Percentiles rank a stretch among this genome's conserved stretches.
These are phyloP conservation scores for Tiliqua scincoides DNA, from an alignment of 2,113 vertebrate species.

Conservation along the genomic window DNA sequence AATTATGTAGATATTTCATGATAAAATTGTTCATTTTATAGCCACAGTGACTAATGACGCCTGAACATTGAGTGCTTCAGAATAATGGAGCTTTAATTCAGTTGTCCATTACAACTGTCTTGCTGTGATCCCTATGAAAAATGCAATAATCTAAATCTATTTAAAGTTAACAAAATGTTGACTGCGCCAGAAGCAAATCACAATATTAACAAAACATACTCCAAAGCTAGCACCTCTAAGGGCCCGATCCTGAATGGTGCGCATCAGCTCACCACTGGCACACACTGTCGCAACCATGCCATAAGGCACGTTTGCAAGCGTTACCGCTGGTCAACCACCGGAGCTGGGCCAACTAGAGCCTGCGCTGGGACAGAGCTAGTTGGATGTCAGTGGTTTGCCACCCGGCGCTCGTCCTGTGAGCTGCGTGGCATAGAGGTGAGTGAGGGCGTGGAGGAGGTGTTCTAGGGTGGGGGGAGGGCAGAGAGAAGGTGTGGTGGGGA, in stretches of 20 bases:
- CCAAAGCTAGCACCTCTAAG: neutral
- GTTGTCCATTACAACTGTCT: constrained; percentile 43
- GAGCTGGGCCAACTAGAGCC: too few species aligned
- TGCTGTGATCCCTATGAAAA: constrained; percentile 24
- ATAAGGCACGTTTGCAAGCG: too few species aligned
- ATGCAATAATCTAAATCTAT: constrained; percentile 26
- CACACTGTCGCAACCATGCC: too few species aligned
- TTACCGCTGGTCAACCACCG: neutral
- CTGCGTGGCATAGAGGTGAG: too few species aligned
- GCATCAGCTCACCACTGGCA: too few species aligned
- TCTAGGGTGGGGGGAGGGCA: too few species aligned
- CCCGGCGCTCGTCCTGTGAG: too few species aligned
- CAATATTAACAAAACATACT: neutral
- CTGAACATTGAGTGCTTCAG: constrained; percentile 52
- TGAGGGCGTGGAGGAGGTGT: too few species aligned
- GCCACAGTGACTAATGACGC: constrained; percentile 45
- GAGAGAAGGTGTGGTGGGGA: too few species aligned
- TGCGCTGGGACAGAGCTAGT: too few species aligned
- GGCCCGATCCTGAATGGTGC: too few species aligned
- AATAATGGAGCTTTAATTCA: constrained; percentile 64
- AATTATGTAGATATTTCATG: constrained; percentile 52
- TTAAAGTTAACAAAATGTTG: constrained; percentile 30
- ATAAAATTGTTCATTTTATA: constrained; percentile 59
- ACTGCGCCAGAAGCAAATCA: constrained; percentile 26
- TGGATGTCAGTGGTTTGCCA: too few species aligned